These are phyloP conservation scores for Struthio camelus DNA, from an alignment of 2,113 vertebrate species.

Conservation along the genomic window DNA sequence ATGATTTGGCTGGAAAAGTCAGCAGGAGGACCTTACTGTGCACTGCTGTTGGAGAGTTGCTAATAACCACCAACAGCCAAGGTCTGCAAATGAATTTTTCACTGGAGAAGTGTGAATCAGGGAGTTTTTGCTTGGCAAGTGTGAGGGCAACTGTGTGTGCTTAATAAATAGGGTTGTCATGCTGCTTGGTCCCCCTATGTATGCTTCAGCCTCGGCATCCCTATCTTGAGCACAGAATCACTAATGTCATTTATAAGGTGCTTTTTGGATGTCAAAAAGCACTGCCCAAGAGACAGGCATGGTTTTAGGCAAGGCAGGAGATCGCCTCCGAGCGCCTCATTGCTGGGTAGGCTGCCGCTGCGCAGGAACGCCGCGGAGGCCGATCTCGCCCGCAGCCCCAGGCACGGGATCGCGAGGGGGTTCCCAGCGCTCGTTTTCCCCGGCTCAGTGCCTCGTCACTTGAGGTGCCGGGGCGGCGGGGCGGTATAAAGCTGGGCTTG, in stretches of 20 bases:
- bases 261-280: not conserved
- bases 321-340: rapidly evolving
- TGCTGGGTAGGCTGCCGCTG: not conserved
- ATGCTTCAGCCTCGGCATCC: not conserved
- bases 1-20: not conserved
- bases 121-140: not conserved
- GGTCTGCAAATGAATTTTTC: not conserved
- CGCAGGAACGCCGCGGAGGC: rapidly evolving
- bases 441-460: not conserved
- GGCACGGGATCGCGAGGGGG: not conserved
- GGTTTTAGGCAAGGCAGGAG: not conserved
- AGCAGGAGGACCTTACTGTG: not conserved
- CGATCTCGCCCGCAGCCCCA: not conserved
- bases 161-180: not conserved
- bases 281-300: not conserved
- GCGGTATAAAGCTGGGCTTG: not conserved
- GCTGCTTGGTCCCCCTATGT: not conserved
- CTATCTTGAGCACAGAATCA: not conserved
- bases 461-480: not conserved
- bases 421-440: not conserved
- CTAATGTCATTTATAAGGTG: not conserved
- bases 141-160: not conserved
- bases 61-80: not conserved
- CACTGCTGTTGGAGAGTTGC: not conserved
- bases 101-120: not conserved